These are phyloP conservation scores for Mesorhabditis belari DNA, from an alignment of 2,888 invertebrate species.

Conservation along the genomic window DNA sequence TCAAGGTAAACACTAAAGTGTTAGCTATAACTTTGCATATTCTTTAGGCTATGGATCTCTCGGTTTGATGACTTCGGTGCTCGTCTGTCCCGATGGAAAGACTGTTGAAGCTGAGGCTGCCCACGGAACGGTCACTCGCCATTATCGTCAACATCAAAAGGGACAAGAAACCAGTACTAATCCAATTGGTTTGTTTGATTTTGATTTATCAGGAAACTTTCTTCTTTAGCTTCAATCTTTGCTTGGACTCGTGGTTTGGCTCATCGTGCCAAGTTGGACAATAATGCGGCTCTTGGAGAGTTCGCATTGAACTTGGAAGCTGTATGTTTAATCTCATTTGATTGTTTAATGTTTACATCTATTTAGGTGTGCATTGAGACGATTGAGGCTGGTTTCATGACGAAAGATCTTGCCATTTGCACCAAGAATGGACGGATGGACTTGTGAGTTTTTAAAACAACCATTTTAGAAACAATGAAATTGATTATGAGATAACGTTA, in stretches of 20 bases:
- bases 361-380: constrained; percentile 77
- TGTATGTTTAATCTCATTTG: neutral
- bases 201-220: neutral
- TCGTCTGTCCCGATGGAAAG: constrained; percentile 92
- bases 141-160: constrained; percentile 64
- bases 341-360: neutral
- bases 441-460: constrained; percentile 53
- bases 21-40: too few species aligned
- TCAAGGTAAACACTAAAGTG: too few species aligned
- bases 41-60: constrained; percentile 68
- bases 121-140: constrained; percentile 91
- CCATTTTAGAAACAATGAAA: neutral
- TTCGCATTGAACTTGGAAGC: constrained; percentile 72
- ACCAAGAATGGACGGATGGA: constrained; percentile 73
- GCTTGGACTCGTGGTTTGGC: constrained; percentile 91
- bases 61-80: constrained; percentile 94
- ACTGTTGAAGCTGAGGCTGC: constrained; percentile 97
- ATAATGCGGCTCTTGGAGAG: constrained; percentile 64
- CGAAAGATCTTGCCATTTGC: constrained; percentile 96
- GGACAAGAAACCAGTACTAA: constrained; percentile 98
- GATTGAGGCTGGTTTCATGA: constrained; percentile 89
- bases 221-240: constrained; percentile 75
- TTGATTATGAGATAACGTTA: too few species aligned
- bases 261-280: constrained; percentile 87
- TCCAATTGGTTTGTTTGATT: constrained; percentile 68